Base-by-base conservation (phyloP, 1,140 invertebrate genomes). In the Amyelois transitella region DNA sequence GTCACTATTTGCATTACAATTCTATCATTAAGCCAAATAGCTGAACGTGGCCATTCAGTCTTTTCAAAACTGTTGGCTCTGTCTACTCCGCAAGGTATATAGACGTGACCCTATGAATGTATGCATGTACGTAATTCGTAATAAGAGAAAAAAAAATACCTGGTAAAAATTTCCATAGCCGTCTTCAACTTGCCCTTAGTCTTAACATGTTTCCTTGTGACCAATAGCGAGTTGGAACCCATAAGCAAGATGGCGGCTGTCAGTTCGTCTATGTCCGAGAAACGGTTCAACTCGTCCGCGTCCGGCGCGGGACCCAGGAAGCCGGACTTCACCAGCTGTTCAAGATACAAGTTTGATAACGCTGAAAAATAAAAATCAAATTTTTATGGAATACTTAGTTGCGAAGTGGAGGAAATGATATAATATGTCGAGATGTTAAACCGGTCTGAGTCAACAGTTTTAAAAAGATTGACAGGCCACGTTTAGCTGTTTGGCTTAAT, bases 151-250 rank as follows among this genome's bases (percentile, higher is more conserved):
- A 8, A 24, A 8, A 38, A 14, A 38, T 69, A 90, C 90, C 89
- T 90, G 7, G 87, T 90, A 43, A 81, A 72, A 6, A 90, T 53
- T 1, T 71, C 64, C 18, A 73, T 63, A 22, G 64, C 77, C 20
- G 78, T 88, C 28, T 64, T 85, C 19, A 90, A 44, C 59, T 86
- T 87, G 22, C 90, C 89, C 18, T 90, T 90, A 50, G 67, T 81
- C 32, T 85, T 73, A 17, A 89, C 74, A 12, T 77, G 75, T 49
- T 76, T 79, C 58, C 69, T 84, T 1, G 79, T 82, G 3, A 74
- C 58, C n/a, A 92, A 55, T 4, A 92, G 20, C 0, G 89, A 74
- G 66, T 91, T 86, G 2, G 89, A 75, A 0, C 91, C 90, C 19
- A 88, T 80, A 5, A 91, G 62, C 14, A 92, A 55, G 6, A 90